phyloP scores from a whole-genome alignment of 2,797 vertebrate genomes.

The Spheniscus humboldti region DNA sequence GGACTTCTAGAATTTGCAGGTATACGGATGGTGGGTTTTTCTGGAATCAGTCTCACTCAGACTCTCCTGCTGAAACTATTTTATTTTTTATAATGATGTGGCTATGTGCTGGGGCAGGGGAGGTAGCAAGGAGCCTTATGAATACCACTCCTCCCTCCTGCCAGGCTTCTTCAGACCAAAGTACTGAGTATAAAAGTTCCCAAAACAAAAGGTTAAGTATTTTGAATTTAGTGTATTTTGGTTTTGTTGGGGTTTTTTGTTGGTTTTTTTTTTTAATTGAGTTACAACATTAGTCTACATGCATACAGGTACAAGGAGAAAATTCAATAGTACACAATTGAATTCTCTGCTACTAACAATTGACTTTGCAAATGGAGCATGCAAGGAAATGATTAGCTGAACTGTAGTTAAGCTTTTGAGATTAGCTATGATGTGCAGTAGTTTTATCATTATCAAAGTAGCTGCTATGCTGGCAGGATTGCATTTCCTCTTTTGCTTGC shows the following conservation, averaged over 20 bases:
- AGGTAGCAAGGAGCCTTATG: background rate
- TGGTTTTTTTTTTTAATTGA: background rate
- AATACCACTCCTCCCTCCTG: background rate
- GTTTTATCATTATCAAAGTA: background rate
- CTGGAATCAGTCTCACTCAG: background rate
- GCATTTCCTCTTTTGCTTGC: background rate
- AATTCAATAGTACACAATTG: background rate
- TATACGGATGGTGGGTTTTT: background rate
- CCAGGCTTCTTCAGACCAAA: background rate
- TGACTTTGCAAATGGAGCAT: background rate
- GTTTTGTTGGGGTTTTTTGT: no score
- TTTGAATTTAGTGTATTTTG: background rate
- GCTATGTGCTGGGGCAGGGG: background rate
- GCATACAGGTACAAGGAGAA: background rate
- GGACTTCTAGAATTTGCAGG: background rate
- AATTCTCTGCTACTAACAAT: background rate
- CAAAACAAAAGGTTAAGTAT: background rate
- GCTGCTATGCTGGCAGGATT: background rate
- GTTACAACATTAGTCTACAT: background rate
- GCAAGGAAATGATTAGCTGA: background rate
- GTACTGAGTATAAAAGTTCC: background rate
- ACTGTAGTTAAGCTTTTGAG: background rate
- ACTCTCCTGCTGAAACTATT: background rate
- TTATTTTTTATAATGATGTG: background rate
- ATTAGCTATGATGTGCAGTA: background rate